Evolutionary conservation across 2,888 invertebrate species (phyloP).

Genomic region (Dolichomitus sp.): DNA sequence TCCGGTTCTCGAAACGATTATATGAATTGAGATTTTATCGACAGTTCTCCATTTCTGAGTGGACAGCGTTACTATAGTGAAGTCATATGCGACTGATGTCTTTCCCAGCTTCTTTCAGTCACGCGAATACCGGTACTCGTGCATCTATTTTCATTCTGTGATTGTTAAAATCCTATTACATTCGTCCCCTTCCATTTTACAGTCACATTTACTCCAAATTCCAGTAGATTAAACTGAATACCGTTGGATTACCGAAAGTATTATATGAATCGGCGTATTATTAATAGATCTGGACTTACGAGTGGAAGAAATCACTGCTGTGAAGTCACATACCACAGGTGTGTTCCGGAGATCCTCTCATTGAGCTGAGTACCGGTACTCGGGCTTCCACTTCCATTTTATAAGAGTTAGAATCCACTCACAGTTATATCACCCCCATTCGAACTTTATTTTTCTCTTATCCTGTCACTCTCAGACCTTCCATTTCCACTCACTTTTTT

Average conservation of each 20-base stretch:
- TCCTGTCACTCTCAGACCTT: background rate
- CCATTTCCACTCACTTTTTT: constrained; percentile 3
- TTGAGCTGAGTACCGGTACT: background rate
- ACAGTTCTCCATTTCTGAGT: too few species aligned
- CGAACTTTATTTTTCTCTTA: background rate
- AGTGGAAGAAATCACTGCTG: background rate
- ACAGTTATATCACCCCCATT: background rate
- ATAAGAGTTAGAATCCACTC: background rate
- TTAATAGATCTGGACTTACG: too few species aligned
- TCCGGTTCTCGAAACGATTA: too few species aligned
- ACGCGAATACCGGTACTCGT: background rate
- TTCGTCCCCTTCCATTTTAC: background rate
- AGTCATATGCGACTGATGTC: background rate
- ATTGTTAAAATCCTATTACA: background rate
- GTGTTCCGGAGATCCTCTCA: background rate
- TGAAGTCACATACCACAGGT: background rate
- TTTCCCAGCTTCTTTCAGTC: background rate
- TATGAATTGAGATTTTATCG: too few species aligned
- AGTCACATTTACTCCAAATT: too few species aligned
- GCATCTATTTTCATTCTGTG: background rate
- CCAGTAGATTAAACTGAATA: too few species aligned
- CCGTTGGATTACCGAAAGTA: too few species aligned
- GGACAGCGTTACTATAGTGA: background rate
- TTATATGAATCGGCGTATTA: too few species aligned
- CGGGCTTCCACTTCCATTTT: background rate